Evolutionary conservation across 1,140 invertebrate genomes (phyloP).

Genomic region (Saxidomus purpurata): DNA sequence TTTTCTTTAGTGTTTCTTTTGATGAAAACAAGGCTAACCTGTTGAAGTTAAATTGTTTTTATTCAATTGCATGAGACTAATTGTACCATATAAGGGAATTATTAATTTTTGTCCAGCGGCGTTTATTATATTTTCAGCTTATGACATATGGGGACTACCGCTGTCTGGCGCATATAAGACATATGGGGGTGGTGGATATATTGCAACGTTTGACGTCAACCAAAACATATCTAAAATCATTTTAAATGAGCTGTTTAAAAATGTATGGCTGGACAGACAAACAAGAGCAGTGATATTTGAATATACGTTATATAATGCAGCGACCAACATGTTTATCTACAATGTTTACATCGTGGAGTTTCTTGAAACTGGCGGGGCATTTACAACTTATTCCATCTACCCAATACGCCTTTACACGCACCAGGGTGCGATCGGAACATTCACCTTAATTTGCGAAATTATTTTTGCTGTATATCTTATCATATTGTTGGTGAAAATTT

Average conservation of each 20-base stretch:
- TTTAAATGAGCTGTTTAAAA: conserved; percentile 81
- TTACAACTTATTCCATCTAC: conserved; percentile 68
- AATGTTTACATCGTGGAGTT: conserved; percentile 83
- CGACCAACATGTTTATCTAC: conserved; percentile 76
- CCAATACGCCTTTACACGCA: conserved; percentile 63
- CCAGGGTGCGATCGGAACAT: conserved; percentile 52
- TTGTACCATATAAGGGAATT: no score
- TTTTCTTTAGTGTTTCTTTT: no score
- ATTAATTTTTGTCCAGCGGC: no score
- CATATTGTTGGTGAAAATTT: conserved; percentile 42
- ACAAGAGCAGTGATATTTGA: conserved; percentile 88
- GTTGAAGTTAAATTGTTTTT: no score
- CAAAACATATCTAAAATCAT: conserved; percentile 54
- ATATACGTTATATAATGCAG: conserved; percentile 88
- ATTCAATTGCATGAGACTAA: no score
- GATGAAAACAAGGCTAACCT: no score
- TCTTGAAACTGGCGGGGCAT: conserved; percentile 85
- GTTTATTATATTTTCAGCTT: conserved; percentile 16
- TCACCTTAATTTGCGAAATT: conserved; percentile 56
- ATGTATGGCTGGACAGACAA: conserved; percentile 86
- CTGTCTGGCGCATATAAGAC: conserved; percentile 65
- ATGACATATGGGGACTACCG: conserved; percentile 72
- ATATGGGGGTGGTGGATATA: conserved; percentile 77
- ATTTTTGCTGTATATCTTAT: conserved; percentile 49
- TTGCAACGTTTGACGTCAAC: conserved; percentile 68